These are phyloP conservation scores for Synanthedon formicaeformis DNA, from an alignment of 2,888 invertebrate genomes.

Conservation along the genomic window DNA sequence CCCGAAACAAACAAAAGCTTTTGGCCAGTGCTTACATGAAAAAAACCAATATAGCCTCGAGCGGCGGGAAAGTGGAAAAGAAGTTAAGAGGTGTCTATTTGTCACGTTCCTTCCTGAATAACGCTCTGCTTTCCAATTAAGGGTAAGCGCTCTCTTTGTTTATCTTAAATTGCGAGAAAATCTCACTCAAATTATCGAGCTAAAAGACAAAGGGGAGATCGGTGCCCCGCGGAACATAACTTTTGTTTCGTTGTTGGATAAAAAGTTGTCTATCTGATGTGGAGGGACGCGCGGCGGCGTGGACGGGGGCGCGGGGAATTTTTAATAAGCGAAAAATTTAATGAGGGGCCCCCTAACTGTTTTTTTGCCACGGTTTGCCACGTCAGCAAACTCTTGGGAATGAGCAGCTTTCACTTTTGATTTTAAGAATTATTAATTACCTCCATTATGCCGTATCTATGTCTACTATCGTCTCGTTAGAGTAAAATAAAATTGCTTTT, in stretches of 20 bases:
- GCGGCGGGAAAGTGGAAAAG: slow-evolving; percentile 63
- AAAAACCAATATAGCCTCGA: slow-evolving; percentile 63
- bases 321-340: slow-evolving; percentile 71
- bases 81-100: slow-evolving; percentile 72
- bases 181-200: slow-evolving; percentile 71
- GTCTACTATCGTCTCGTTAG: neutral
- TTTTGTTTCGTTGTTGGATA: slow-evolving; percentile 57
- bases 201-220: slow-evolving; percentile 61
- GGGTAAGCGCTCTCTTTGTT: slow-evolving; percentile 71
- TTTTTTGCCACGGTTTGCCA: slow-evolving; percentile 45
- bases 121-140: slow-evolving; percentile 71
- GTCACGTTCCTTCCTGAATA: slow-evolving; percentile 69
- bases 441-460: neutral
- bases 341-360: slow-evolving; percentile 44
- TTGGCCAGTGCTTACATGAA: slow-evolving; percentile 44
- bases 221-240: slow-evolving; percentile 54
- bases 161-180: slow-evolving; percentile 72
- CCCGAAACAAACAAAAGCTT: slow-evolving; percentile 59
- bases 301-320: slow-evolving; percentile 57
- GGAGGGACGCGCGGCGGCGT: slow-evolving; percentile 18
- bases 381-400: slow-evolving; percentile 38
- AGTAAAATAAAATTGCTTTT: too few relatives aligned
- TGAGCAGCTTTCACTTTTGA: slow-evolving; percentile 29
- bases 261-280: slow-evolving; percentile 62
- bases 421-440: slow-evolving; percentile 27